Evolutionary conservation across 2,797 vertebrate species (phyloP).

Genomic region (Tolypeutes matacus): DNA sequence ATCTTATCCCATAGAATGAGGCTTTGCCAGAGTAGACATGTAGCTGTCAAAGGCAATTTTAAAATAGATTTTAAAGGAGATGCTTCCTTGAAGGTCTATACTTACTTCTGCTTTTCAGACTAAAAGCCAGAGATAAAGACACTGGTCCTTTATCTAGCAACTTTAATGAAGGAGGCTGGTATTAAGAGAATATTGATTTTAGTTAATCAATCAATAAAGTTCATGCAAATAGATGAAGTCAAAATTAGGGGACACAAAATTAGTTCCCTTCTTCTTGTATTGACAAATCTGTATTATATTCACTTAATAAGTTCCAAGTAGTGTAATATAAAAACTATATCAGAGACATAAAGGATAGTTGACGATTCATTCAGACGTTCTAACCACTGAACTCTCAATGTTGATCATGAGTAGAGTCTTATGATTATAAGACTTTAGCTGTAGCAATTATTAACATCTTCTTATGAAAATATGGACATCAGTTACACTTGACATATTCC

Average conservation of each 20-base stretch:
- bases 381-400: neutral
- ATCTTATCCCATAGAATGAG: neutral
- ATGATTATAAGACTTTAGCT: neutral
- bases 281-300: neutral
- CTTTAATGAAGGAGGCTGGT: neutral
- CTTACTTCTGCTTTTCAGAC: neutral
- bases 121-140: neutral
- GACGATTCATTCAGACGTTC: neutral
- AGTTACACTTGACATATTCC: neutral
- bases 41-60: neutral
- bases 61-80: neutral
- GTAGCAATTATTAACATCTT: neutral
- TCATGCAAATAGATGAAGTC: neutral
- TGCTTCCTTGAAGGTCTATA: neutral
- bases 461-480: neutral
- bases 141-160: neutral
- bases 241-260: neutral
- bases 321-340: neutral
- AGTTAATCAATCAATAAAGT: neutral
- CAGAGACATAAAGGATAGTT: neutral
- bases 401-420: neutral
- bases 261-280: neutral
- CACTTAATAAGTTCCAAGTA: neutral
- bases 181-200: neutral
- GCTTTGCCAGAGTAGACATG: neutral